A percentile compares a stretch with the other conserved stretches of the same genome.
Evolutionary conservation across 2,797 vertebrate species (phyloP).

Genomic region (Takifugu ocellatus): DNA sequence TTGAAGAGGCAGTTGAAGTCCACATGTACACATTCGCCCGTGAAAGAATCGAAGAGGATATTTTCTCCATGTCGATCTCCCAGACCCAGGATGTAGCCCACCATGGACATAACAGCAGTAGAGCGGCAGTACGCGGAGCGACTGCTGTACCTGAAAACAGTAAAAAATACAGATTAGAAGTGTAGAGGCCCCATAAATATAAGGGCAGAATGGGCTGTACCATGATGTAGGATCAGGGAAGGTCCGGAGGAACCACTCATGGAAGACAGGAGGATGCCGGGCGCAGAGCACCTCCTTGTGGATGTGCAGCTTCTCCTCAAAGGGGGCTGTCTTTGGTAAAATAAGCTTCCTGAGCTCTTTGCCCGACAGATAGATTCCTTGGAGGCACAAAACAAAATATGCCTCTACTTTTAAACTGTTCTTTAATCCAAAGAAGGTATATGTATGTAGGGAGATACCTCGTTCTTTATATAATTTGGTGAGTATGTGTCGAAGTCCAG

Average conservation of each 20-base stretch:
- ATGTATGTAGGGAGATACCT: slow-evolving; percentile 70
- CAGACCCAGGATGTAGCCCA: slow-evolving; percentile 93
- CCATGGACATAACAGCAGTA: slow-evolving; percentile 98
- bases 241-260: slow-evolving; percentile 95
- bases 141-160: slow-evolving; percentile 87
- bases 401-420: not conserved
- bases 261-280: slow-evolving; percentile 88
- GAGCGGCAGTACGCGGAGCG: slow-evolving; percentile 96
- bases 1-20: slow-evolving; percentile 99
- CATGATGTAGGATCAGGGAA: slow-evolving; percentile 96
- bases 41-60: slow-evolving; percentile 95
- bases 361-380: slow-evolving; percentile 89
- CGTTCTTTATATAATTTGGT: slow-evolving; percentile 96
- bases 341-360: slow-evolving; percentile 92
- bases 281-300: slow-evolving; percentile 89
- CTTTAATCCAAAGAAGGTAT: no score
- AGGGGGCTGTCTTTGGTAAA: slow-evolving; percentile 85
- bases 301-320: slow-evolving; percentile 88
- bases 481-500: slow-evolving; percentile 91
- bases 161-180: no score
- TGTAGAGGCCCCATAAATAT: no score
- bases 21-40: slow-evolving; percentile 95
- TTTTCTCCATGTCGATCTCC: slow-evolving; percentile 98
- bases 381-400: not conserved
- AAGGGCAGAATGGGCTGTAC: slow-evolving; percentile 54